These are phyloP conservation scores for Nestor notabilis DNA, from an alignment of 2,113 vertebrate species.

Conservation along the genomic window DNA sequence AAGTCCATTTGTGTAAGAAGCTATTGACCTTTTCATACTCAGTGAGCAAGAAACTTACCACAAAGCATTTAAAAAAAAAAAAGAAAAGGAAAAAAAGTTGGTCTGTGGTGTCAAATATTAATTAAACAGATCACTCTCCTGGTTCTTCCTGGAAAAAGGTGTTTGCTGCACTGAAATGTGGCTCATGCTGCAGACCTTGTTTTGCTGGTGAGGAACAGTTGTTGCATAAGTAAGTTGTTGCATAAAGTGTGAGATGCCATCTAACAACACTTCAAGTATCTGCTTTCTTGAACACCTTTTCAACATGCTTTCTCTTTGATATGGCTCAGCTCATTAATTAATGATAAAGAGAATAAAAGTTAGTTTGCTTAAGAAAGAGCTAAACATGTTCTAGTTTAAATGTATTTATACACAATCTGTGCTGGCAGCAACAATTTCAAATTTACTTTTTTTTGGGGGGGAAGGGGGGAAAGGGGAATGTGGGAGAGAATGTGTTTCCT, in stretches of 20 bases:
- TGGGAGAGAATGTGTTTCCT: background rate
- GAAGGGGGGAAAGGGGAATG: rapidly evolving
- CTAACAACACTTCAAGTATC: background rate
- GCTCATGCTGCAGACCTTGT: background rate
- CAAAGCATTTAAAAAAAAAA: background rate
- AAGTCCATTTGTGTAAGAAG: background rate
- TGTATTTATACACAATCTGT: background rate
- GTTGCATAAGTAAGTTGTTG: background rate
- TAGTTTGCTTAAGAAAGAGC: background rate
- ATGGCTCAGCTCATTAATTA: background rate
- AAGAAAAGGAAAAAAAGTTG: background rate
- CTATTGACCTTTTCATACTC: background rate
- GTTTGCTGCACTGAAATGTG: background rate
- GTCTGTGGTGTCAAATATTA: background rate
- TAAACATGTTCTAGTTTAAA: background rate
- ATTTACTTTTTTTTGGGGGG: background rate
- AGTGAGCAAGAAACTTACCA: background rate
- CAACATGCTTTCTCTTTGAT: background rate
- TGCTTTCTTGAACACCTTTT: background rate
- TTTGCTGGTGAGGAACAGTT: background rate
- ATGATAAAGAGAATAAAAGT: background rate
- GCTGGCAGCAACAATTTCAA: background rate
- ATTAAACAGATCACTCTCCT: background rate
- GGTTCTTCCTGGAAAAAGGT: background rate
- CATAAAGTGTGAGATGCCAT: background rate